Conservation (phyloP, 2,888 invertebrate genomes). For the Stramonita haemastoma region DNA sequence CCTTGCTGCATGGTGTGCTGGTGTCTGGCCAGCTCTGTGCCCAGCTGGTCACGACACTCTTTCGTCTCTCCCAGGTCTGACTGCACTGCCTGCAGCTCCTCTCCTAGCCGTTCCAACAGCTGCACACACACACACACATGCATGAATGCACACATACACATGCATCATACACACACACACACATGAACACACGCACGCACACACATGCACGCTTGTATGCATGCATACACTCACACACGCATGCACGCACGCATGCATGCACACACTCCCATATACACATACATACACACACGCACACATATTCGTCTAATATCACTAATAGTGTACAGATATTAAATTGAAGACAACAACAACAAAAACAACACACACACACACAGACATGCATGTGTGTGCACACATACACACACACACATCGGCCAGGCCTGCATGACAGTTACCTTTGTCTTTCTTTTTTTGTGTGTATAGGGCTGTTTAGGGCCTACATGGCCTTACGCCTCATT, state of each 20-base stretch:
- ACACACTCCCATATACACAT: too few relatives aligned
- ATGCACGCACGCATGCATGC: background rate
- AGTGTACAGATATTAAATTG: too few relatives aligned
- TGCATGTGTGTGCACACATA: background rate
- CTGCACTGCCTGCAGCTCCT: constrained; percentile 55
- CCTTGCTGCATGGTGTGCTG: constrained; percentile 58
- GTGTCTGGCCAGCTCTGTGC: constrained; percentile 60
- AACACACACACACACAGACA: too few relatives aligned
- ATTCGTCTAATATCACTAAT: too few relatives aligned
- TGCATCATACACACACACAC: background rate
- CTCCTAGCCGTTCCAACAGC: constrained; percentile 57
- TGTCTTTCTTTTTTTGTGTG: too few relatives aligned
- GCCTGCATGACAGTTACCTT: too few relatives aligned
- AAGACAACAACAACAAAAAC: too few relatives aligned
- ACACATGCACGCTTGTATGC: too few relatives aligned
- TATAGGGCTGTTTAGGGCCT: too few relatives aligned
- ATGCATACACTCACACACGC: background rate
- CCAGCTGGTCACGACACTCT: constrained; percentile 59
- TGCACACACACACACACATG: constrained; percentile 39
- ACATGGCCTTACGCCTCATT: too few relatives aligned
- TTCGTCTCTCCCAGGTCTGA: constrained; percentile 58
- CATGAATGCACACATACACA: background rate
- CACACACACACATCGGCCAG: background rate
- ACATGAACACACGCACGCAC: constrained; percentile 18
- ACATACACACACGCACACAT: too few relatives aligned